phyloP scores from a whole-genome alignment of 1,140 invertebrate genomes.

The Drosophila baimaii region DNA sequence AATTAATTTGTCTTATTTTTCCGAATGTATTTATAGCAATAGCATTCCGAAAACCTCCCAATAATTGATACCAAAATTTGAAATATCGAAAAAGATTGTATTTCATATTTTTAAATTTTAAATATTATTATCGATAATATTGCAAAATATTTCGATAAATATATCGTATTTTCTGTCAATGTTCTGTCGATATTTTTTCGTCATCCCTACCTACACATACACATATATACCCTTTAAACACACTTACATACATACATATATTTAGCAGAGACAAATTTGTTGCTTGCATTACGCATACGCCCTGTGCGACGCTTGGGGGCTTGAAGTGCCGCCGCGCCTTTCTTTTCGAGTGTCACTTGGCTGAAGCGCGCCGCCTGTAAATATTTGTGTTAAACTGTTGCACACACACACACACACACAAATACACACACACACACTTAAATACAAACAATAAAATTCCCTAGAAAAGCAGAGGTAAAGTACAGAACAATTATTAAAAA shows the following conservation, averaged over 20 bases:
- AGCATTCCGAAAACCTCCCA: too few relatives aligned
- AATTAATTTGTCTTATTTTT: too few relatives aligned
- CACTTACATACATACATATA: conserved; percentile 10
- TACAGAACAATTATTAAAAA: conserved; percentile 46
- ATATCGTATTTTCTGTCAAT: too few relatives aligned
- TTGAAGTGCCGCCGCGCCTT: conserved; percentile 26
- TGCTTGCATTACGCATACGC: conserved; percentile 49
- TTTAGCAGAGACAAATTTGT: conserved; percentile 25
- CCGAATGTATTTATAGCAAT: too few relatives aligned
- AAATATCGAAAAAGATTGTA: too few relatives aligned
- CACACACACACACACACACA: conserved; percentile 19
- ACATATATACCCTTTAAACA: neutral
- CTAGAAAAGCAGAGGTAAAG: conserved; percentile 38
- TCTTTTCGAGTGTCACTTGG: conserved; percentile 38
- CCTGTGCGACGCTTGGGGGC: conserved; percentile 32
- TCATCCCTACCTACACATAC: too few relatives aligned
- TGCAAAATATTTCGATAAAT: too few relatives aligned
- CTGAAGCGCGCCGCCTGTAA: conserved; percentile 34
- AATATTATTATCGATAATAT: too few relatives aligned
- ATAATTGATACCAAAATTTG: too few relatives aligned
- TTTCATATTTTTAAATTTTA: too few relatives aligned
- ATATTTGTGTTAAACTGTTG: conserved; percentile 45
- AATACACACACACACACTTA: conserved; percentile 3
- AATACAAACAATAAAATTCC: conserved; percentile 14
- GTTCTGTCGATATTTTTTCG: too few relatives aligned